Conservation (phyloP, 2,888 invertebrate species). For the Ophion slaviceki region DNA sequence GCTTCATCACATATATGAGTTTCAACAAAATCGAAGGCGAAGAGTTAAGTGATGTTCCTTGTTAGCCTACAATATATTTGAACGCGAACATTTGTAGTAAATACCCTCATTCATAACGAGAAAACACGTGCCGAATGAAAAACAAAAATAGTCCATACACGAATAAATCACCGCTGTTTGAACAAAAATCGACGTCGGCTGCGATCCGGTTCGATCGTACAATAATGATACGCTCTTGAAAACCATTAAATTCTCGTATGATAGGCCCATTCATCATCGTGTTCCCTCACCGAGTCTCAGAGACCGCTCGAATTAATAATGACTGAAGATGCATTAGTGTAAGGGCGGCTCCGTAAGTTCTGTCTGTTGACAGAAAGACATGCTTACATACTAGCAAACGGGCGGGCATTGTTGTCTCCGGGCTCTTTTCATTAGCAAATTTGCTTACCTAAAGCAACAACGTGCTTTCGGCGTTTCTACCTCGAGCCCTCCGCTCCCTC, state of each 20-base stretch:
- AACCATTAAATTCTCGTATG: conserved; percentile 36
- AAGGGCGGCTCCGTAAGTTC: conserved; percentile 28
- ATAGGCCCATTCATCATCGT: conserved; percentile 28
- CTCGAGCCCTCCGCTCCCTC: not conserved
- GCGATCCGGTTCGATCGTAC: not conserved
- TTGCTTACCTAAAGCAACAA: conserved; percentile 25
- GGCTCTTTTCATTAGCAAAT: conserved; percentile 33
- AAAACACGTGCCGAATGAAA: not conserved
- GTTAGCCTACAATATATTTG: too few species aligned
- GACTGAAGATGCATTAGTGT: conserved; percentile 47
- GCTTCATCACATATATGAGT: too few species aligned
- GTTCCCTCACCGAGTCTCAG: not conserved
- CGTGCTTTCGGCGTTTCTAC: conserved; percentile 2
- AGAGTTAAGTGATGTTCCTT: too few species aligned
- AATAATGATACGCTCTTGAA: conserved; percentile 36
- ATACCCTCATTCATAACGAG: not conserved
- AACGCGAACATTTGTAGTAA: too few species aligned
- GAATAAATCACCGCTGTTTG: conserved; percentile 4
- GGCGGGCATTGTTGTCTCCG: conserved; percentile 22
- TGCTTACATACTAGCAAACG: conserved; percentile 13
- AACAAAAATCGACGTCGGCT: not conserved
- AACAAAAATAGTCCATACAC: not conserved
- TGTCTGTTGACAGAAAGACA: conserved; percentile 34
- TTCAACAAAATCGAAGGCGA: too few species aligned
- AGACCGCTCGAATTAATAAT: conserved; percentile 32